Base-by-base conservation (phyloP, 2,113 vertebrate species). In the Anthoscopus minutus region DNA sequence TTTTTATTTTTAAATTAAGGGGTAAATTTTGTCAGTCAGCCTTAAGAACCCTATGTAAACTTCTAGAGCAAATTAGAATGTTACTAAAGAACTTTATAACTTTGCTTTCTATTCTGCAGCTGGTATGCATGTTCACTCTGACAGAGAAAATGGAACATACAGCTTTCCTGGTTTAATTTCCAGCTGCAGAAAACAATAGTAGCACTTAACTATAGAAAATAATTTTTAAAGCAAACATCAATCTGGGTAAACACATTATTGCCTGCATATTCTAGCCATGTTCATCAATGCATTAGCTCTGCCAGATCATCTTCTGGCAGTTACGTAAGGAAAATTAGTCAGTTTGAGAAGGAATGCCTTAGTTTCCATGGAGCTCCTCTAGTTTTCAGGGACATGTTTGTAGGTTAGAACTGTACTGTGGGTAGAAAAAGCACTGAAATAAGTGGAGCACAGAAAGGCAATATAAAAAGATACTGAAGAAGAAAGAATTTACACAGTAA, bases 351-450 rank as follows among this genome's bases (percentile, higher is more conserved):
- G 60, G 37, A 85, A 88, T 71, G 53, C 56, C 58, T 82, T 58
- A 1, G 83, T 96, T 97, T 96, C 94, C 86, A 93, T 94, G 90
- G 95, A 92, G 91, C 73, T 90, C 27, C 45, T 89, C 61, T 33
- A 28, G n/a, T 50, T 47, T 88, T 83, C 25, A 15, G 61, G 37
- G 38, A 18, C 7, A 7, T 16, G 4, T 58, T 60, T 86, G 40
- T 40, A 57, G 28, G 15, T 37, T 88, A 57, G 48, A 93, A 81
- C 44, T 51, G 20, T 47, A 21, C 81, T 51, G 62, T 54, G 44
- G 61, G 13, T 74, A 72, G 40, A 72, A 90, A 72, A 80, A 80
- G 20, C 33, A 31, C n/a, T 61, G 80, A 88, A 90, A 86, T 53
- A 86, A 88, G 35, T 25, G 37, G 17, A 38, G 20, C 25, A 38